These are phyloP conservation scores for Caenorhabditis sp. DNA, from an alignment of 2,888 invertebrate species.

Conservation along the genomic window DNA sequence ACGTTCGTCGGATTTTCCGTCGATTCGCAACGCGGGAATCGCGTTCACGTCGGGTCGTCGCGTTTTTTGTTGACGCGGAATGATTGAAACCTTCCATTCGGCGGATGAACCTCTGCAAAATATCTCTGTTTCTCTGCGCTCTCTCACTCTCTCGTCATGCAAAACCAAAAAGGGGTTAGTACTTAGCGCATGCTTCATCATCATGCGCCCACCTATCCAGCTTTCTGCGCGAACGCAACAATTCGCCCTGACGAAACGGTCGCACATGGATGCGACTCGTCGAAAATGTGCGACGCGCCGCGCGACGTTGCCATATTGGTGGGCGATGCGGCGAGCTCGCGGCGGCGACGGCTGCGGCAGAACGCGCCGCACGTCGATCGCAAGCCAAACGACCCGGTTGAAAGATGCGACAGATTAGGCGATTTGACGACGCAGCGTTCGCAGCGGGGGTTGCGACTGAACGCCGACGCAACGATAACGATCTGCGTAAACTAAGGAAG, in stretches of 20 bases:
- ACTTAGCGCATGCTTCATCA: no score
- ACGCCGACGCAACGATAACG: background rate
- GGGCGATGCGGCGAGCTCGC: background rate
- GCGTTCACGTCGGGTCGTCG: conserved; percentile 12
- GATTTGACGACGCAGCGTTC: no score
- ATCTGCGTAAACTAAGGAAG: no score
- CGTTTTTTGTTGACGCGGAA: conserved; percentile 10
- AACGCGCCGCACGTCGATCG: conserved; percentile 3
- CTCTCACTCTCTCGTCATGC: no score
- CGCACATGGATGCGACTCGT: conserved; percentile 29
- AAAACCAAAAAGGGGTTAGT: background rate
- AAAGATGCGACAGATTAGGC: conserved; percentile 23
- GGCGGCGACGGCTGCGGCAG: background rate
- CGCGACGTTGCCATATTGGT: background rate
- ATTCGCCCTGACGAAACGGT: conserved; percentile 29
- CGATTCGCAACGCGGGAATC: conserved; percentile 27
- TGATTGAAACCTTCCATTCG: conserved; percentile 40
- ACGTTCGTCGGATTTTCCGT: conserved; percentile 35
- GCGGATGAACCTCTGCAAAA: conserved; percentile 23
- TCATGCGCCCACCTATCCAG: conserved; percentile 31
- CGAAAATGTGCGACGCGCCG: conserved; percentile 6
- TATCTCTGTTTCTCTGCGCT: no score
- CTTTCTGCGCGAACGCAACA: conserved; percentile 24
- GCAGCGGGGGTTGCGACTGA: no score
- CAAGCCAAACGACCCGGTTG: conserved; percentile 23